Percentiles rank a stretch among this genome's conserved stretches.
Evolutionary conservation across 2,797 vertebrate genomes (phyloP).

Genomic region (Pantherophis alleghaniensis): DNA sequence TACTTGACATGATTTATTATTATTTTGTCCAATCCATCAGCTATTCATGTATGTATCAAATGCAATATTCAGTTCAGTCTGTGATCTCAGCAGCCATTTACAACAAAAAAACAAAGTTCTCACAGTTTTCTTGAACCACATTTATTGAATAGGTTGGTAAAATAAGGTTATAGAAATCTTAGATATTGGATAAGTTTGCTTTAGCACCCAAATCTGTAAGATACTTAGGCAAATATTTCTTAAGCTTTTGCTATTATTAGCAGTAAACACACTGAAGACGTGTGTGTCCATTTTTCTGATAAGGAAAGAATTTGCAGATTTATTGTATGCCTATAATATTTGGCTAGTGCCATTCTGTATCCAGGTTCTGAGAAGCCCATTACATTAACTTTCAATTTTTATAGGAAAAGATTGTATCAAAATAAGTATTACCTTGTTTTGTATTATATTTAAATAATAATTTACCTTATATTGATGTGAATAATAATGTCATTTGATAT

Average conservation of each 20-base stretch:
- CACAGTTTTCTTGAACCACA: background rate
- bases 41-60: background rate
- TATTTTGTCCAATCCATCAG: constrained; percentile 32
- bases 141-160: background rate
- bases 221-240: background rate
- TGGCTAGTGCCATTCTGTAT: background rate
- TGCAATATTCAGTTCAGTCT: constrained; percentile 4
- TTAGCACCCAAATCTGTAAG: background rate
- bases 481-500: background rate
- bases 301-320: background rate
- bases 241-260: background rate
- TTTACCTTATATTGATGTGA: background rate
- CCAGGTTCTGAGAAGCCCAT: background rate
- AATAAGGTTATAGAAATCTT: background rate
- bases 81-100: background rate
- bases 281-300: background rate
- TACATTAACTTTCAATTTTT: background rate
- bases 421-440: constrained; percentile 15
- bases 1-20: constrained; percentile 25
- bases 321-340: background rate
- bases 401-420: constrained; percentile 3
- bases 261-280: background rate
- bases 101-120: background rate
- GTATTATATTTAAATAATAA: background rate
- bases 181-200: background rate